Conservation (phyloP, 2,888 invertebrate species). For the Cosmia trapezina region DNA sequence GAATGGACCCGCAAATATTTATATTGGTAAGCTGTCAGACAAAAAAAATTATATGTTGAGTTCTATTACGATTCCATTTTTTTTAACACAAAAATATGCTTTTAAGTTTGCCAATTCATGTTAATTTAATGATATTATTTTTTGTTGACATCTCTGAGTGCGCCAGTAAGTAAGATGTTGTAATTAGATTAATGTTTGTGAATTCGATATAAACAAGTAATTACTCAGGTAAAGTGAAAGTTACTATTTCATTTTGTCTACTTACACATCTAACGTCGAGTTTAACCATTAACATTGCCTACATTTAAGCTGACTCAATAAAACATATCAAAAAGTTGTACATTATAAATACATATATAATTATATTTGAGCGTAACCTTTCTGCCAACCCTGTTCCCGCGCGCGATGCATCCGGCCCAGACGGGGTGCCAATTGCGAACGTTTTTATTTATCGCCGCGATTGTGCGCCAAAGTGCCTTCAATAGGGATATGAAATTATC, state of each 20-base stretch:
- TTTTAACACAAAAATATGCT: neutral
- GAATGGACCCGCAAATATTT: neutral
- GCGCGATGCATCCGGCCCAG: slow-evolving; percentile 64
- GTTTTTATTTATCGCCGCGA: slow-evolving; percentile 66
- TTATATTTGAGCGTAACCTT: neutral
- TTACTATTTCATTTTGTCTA: too few species aligned
- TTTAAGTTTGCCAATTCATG: neutral
- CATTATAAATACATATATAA: too few species aligned
- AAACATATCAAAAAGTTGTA: too few species aligned
- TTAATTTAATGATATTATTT: neutral
- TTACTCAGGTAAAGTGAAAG: neutral
- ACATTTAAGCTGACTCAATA: too few species aligned
- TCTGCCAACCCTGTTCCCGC: slow-evolving; percentile 38
- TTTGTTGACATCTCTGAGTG: neutral
- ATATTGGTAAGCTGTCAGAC: neutral
- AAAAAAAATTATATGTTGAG: neutral
- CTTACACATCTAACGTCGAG: too few species aligned
- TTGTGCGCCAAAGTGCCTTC: slow-evolving; percentile 65
- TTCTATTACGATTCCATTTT: neutral
- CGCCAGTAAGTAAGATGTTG: too few species aligned
- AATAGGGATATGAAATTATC: slow-evolving; percentile 64
- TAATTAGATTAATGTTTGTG: neutral
- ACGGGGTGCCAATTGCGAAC: slow-evolving; percentile 68
- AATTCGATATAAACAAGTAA: neutral
- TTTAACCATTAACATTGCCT: too few species aligned